Evolutionary conservation across 2,113 vertebrate species (phyloP), one percentile per base, ranked within the genome.

Genomic region (Gnathonemus echidnorhynchus): DNA sequence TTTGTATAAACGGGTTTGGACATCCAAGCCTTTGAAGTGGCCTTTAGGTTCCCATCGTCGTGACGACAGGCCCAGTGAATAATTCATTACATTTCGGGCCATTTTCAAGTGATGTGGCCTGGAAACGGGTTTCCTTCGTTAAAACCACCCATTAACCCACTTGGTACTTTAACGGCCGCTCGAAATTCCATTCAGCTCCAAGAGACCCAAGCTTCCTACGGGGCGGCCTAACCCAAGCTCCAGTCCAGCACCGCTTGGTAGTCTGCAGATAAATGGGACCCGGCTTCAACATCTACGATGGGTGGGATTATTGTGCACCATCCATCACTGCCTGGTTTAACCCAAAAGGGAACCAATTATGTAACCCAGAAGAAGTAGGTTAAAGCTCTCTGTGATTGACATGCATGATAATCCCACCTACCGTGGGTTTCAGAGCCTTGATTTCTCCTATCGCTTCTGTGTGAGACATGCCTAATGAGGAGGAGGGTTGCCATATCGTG

Each of bases 391-490:
- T 17, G 50, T 87, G 50, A 53, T 31, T 52, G 86, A 56, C 48
- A n/a, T 85, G 83, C 19, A 85, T 48, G 45, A 85, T 48, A 85
- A 85, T 85, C 80, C 80, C 80, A 85, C 42, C 80, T 85, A 48
- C 80, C 2, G 21, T 48, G 35, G 35, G 19, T 24, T 24, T 85
- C 45, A 10, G 46, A 48, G 45, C 42, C 83, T 48, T 85, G 35
- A 85, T 85, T 85, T 48, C 83, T 46, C 45, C 83, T 46, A 11
- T 45, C 24, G 42, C 42, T 45, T 21, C 39, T 83, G 39, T 45
- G 31, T 85, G 45, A 85, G 45, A 48, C 39, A 45, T 53, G 48
- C 86, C 13, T 52, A 52, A 56, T 35, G 50, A 87, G 86, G 24
- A 27, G 50, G 31, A 6, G 35, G 50, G 27, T 87, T 87, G 49